Evolutionary conservation across 2,888 invertebrate genomes (phyloP), one percentile per base, ranked within the genome.

Genomic region (Epinotia brunnichana): DNA sequence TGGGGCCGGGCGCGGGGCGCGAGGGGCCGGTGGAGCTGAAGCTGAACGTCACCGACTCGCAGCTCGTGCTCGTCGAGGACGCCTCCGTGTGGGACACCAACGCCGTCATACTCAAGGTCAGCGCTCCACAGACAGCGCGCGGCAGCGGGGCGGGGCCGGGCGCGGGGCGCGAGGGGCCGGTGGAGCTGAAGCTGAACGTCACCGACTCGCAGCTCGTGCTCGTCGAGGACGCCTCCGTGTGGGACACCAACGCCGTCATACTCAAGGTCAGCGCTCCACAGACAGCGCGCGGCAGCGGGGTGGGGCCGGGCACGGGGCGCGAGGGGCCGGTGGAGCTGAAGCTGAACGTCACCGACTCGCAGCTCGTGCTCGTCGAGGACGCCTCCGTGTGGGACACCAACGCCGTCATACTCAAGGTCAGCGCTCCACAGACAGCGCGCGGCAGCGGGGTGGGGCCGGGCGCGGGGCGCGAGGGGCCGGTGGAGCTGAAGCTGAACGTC

Each of bases 151-250:
- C 81, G 35, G 77, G 74, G 71, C 24, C 69, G 56, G 75, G 74
- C 29, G 17, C 72, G 35, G 66, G 75, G 85, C 13, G 77, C 74
- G 77, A 80, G 59, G 95, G 95, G 0, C 94, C 21, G 1, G 61
- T 96, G 87, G 98, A 99, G 88, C 92, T 99, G 48, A 98, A 98
- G 86, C 94, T 99, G 70, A 99, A 99, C 88, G 96, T 99, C 35
- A 98, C 98, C 0, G 98, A 99, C 89, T 99, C 98, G 3, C 99
- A 99, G 90, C 94, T 99, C 72, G 98, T 99, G 44, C 94, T 99
- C 48, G 97, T 99, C 0, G 99, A 99, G 87, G 97, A 99, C 85
- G 96, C 97, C 0, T 96, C 97, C 0, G 94, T 96, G 17, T 95
- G 95, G 93, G 98, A 99, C 86, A 97, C 98, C 1, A 98, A 98